Conservation (phyloP, 2,888 invertebrate species). For the Aporophyla lueneburgensis region DNA sequence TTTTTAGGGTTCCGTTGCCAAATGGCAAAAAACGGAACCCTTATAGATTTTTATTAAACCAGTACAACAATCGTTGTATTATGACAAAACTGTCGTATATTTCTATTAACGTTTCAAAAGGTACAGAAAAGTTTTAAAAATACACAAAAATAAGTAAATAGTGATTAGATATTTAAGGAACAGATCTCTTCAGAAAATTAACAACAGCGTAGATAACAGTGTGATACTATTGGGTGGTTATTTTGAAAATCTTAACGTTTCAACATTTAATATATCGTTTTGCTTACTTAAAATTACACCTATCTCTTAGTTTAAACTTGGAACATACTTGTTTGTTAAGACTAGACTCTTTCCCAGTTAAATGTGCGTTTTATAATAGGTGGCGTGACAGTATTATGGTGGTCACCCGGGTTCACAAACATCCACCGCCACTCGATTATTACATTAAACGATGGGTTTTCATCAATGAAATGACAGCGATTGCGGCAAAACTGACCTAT, state of each 20-base stretch:
- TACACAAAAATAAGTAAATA: constrained; percentile 34
- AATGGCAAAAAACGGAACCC: too few relatives aligned
- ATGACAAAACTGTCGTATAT: too few relatives aligned
- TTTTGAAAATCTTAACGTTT: neutral
- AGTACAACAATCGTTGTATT: too few relatives aligned
- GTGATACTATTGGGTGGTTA: neutral
- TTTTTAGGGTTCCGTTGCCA: too few relatives aligned
- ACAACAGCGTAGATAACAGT: neutral
- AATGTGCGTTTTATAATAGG: neutral
- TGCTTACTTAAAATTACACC: neutral
- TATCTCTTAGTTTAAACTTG: neutral
- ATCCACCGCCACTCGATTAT: neutral
- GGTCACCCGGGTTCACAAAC: too few relatives aligned
- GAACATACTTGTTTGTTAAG: neutral
- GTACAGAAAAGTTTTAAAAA: constrained; percentile 40
- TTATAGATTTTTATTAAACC: too few relatives aligned
- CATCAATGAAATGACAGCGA: neutral
- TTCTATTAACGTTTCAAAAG: constrained; percentile 37
- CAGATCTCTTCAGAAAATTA: neutral
- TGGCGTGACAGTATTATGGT: neutral
- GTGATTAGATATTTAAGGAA: constrained; percentile 13
- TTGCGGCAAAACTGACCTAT: too few relatives aligned
- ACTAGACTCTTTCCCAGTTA: neutral
- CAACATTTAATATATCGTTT: neutral
- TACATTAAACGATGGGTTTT: neutral